Evolutionary conservation across 2,797 vertebrate species (phyloP).

Genomic region (Diplodus sargus): DNA sequence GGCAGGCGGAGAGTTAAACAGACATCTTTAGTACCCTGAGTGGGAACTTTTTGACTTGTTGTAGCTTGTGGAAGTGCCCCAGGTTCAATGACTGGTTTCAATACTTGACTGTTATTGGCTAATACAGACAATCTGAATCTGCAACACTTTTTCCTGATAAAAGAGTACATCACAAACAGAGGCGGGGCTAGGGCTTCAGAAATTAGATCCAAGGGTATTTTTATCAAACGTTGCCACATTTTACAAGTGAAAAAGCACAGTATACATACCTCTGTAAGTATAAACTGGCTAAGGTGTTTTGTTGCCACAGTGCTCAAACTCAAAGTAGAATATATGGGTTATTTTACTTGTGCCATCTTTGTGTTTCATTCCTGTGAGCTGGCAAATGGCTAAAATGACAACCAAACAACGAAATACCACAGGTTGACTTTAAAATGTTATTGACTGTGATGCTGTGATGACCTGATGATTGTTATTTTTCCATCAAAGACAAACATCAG

Average conservation of each 20-base stretch:
- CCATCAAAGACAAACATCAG: conserved; percentile 4
- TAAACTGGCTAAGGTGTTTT: neutral
- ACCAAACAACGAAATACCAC: neutral
- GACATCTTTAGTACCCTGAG: conserved; percentile 14
- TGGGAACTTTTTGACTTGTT: conserved; percentile 28
- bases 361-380: conserved; percentile 9
- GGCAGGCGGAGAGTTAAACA: neutral
- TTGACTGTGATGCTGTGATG: neutral
- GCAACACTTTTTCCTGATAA: neutral
- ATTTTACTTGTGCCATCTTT: neutral
- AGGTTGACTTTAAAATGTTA: neutral
- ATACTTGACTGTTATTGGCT: conserved; percentile 1
- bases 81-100: neutral
- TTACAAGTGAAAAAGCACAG: neutral
- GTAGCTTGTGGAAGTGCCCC: conserved; percentile 35
- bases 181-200: neutral
- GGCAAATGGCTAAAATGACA: neutral
- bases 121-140: neutral
- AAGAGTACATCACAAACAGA: neutral
- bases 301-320: neutral
- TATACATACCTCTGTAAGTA: neutral
- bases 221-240: neutral
- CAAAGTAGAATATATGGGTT: neutral
- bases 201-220: neutral
- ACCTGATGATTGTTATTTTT: conserved; percentile 11